A percentile compares a stretch with the other conserved stretches of the same genome.
Conservation (phyloP, 2,797 vertebrate genomes). For the Moxostoma hubbsi region DNA sequence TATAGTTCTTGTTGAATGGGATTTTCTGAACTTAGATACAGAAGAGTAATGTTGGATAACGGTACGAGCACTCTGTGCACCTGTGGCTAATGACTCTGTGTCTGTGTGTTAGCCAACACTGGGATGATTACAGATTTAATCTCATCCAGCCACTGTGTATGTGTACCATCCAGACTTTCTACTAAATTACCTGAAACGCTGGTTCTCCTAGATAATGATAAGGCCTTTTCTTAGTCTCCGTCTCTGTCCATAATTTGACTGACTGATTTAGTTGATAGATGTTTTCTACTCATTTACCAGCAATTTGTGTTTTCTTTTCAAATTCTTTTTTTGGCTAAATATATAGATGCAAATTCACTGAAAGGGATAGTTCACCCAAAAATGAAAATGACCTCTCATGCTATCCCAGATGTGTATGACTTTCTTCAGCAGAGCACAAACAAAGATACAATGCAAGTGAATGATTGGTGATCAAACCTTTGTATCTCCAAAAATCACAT, state of each 20-base stretch:
- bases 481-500: too few relatives aligned
- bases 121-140: slow-evolving; percentile 78
- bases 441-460: too few relatives aligned
- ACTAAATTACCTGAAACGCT: slow-evolving; percentile 72
- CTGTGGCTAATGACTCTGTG: slow-evolving; percentile 31
- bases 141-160: slow-evolving; percentile 59
- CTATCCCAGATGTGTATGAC: too few relatives aligned
- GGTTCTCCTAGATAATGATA: slow-evolving; percentile 77
- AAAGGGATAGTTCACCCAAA: too few relatives aligned
- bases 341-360: too few relatives aligned
- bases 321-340: too few relatives aligned
- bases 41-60: slow-evolving; percentile 25
- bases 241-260: slow-evolving; percentile 2
- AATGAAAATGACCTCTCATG: too few relatives aligned
- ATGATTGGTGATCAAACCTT: too few relatives aligned
- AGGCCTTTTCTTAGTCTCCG: slow-evolving; percentile 7
- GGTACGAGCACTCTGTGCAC: slow-evolving; percentile 25
- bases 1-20: slow-evolving; percentile 15
- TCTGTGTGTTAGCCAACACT: slow-evolving; percentile 39
- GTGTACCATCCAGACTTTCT: slow-evolving; percentile 61
- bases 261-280: too few relatives aligned
- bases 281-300: too few relatives aligned
- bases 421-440: too few relatives aligned
- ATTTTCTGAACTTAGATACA: slow-evolving; percentile 15
- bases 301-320: too few relatives aligned